Base-by-base conservation (phyloP, 2,113 vertebrate genomes). In the Taxidea taxus region DNA sequence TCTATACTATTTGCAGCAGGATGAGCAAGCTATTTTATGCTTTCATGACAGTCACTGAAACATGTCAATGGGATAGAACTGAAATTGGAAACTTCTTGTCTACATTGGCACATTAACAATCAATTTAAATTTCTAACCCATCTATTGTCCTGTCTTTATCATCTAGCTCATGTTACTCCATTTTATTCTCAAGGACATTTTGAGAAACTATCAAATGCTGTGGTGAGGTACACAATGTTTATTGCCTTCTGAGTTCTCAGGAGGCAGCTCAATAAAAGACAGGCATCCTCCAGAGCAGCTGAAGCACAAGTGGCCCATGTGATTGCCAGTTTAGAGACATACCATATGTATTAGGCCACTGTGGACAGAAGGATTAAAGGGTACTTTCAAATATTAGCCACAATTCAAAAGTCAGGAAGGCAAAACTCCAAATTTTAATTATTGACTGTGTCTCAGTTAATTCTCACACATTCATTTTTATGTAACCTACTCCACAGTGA, bases 281-380 rank as follows among this genome's bases (percentile, higher is more conserved):
- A 96, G 85, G 66, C 72, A 96, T 87, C 84, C n/a, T 91, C 49
- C 60, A 94, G 80, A 94, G 90, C 94, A 96, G 82, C 94, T 97
- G 83, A 93, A 95, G 84, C 78, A 91, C 89, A 95, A 94, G 68
- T 91, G 68, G 58, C 62, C 70, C 82, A 93, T 51, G 42, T 51
- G 54, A 81, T 51, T 95, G 80, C 75, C 90, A 96, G 75, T 80
- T 90, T 94, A 49, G 37, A 97, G 70, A 88, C 70, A 96, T 88
- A 94, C 34, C 58, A 72, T 75, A 92, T 66, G n/a, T 91, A 94
- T 85, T 97, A 96, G 77, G 64, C 89, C 70, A 92, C 75, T 60
- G 31, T 42, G 34, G 44, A 95, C 56, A 93, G 81, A 97, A 75
- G 56, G 44, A 97, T 39, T 95, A 47, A 96, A 94, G 74, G 51